Base-by-base conservation (phyloP, 2,888 invertebrate species). In the Eumacrocentrus americanus region DNA sequence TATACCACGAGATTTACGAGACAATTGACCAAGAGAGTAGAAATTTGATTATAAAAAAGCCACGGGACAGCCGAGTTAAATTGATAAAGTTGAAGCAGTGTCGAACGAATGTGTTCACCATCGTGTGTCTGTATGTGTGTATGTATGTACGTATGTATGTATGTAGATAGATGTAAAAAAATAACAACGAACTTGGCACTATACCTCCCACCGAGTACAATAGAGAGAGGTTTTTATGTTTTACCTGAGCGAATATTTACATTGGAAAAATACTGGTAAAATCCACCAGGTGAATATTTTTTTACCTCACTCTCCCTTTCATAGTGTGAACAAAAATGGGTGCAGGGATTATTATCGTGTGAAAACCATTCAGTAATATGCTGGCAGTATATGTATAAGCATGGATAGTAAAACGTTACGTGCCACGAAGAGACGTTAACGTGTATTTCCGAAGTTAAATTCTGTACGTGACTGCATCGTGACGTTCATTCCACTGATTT, bases 11-110 rank as follows among this genome's bases (percentile, higher is more conserved):
- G 20, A 44, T 44, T 44, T 20, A 20, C 44, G 5, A 29, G 22
- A 20, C 20, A 20, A 20, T 20, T 20, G 20, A 7, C 20, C 40
- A 7, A 11, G 44, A 20, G 29, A 29, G 29, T 9, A 29, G 20
- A 38, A n/a, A 52, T 38, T 52, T 38, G 50, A 50, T 34, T 50
- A 38, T 22, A 35, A 38, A 38, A 20, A 20, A 22, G 38, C n/a
- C 22, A 22, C 12, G 22, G 12, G 20, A 25, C 12, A 46, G 46
- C 6, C 7, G 14, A 57, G 23, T 11, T 52, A 52, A 51, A 58
- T 52, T 58, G 46, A 58, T 51, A 51, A 58, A 51, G 44, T 58
- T 58, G 20, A 52, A 44, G 38, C 25, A 56, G 38, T 20, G 29
- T 40, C 12, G 20, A 54, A 44, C 38, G 5, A 53, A 53, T 16